Evolutionary conservation across 1,140 invertebrate genomes (phyloP).

Genomic region (Melitaea cinxia): DNA sequence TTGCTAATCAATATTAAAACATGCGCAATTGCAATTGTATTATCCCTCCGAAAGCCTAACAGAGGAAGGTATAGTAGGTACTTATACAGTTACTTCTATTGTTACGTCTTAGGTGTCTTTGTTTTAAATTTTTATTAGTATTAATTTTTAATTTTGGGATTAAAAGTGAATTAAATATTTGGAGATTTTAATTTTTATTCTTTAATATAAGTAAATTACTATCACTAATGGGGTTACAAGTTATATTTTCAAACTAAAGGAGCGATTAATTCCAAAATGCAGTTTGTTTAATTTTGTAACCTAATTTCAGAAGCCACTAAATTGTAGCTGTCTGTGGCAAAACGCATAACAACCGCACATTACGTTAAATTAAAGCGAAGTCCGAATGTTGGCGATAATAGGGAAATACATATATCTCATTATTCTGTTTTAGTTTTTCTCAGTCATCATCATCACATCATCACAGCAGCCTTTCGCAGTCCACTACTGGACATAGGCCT

Average conservation of each 20-base stretch:
- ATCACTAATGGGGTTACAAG: no score
- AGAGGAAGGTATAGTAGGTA: background rate
- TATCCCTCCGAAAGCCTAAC: background rate
- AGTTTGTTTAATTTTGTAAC: slow-evolving; percentile 26
- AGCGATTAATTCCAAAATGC: slow-evolving; percentile 14
- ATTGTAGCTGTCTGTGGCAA: slow-evolving; percentile 37
- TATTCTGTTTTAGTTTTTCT: slow-evolving; percentile 40
- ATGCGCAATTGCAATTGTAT: slow-evolving; percentile 7
- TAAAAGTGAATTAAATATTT: no score
- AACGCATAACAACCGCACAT: slow-evolving; percentile 42
- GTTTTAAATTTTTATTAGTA: no score
- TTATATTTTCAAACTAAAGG: background rate
- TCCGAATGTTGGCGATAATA: slow-evolving; percentile 41
- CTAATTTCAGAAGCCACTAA: slow-evolving; percentile 36
- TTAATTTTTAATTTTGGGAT: no score
- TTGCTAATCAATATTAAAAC: slow-evolving; percentile 14
- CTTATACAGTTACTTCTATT: no score
- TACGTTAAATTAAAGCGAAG: slow-evolving; percentile 56
- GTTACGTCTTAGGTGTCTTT: no score
- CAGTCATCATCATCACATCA: no score
- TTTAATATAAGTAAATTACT: no score
- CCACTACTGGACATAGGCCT: no score
- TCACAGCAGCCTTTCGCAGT: no score
- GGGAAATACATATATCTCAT: background rate
- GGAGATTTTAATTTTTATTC: no score